Base-by-base conservation (phyloP, 2,113 vertebrate genomes). In the Limanda limanda region DNA sequence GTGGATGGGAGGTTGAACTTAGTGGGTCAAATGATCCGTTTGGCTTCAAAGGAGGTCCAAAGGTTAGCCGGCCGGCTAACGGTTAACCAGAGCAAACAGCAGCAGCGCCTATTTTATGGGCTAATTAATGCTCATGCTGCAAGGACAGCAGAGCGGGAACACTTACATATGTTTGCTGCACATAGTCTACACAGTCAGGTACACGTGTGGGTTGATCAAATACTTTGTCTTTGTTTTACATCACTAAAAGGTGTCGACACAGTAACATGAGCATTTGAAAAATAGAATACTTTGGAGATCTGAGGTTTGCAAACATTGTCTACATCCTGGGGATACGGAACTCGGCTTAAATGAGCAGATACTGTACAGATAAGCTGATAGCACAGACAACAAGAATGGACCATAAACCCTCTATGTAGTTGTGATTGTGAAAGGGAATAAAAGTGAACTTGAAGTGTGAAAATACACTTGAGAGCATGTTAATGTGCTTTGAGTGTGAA, bases 41-140 rank as follows among this genome's bases (percentile, higher is more conserved):
- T 20, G 54, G 61, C 84, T 87, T 88, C 77, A 83, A 76, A 85
- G 65, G 62, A 60, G 68, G 60, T 83, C 71, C 69, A 83, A 85
- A 86, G 83, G 85, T 72, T 64, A 76, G 68, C 47, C 2, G 13
- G 74, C 20, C 27, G 45, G 63, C 75, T 85, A 81, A 85, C 79
- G 59, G 79, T 85, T 82, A 91, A 83, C 74, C 63, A 69, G 69
- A 63, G 58, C 77, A 82, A 88, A 89, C 81, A 76, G 68, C 76
- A 67, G 52, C 52, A 54, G 61, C 48, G 37, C 25, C 63, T 81
- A 76, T 78, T 81, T 76, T 81, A 79, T 79, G 69, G 64, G 61
- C 68, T 83, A 84, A 85, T 85, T 76, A 74, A 79, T 76, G 83
- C 79, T 78, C 27, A 25, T 37, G 40, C 74, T 25, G 64, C 67